phyloP scores from a whole-genome alignment of 2,797 vertebrate genomes.

The Pseudochirops corinnae region DNA sequence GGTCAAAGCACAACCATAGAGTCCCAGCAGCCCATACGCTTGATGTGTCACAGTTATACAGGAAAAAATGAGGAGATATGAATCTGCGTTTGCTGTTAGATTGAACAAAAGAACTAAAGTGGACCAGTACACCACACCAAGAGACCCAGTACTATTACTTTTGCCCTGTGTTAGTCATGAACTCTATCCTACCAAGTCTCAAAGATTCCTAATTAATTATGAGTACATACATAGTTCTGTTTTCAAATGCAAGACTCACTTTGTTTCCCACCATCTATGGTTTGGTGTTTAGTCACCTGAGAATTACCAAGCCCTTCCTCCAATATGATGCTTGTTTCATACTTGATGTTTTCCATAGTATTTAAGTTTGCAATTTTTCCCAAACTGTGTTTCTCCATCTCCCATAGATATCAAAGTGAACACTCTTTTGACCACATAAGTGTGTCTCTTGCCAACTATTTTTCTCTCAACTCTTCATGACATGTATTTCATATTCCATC shows the following conservation, averaged over 20 bases:
- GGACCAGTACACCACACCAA: not conserved
- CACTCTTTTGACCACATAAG: not conserved
- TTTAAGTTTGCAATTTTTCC: not conserved
- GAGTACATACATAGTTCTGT: not conserved
- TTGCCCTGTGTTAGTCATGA: not conserved
- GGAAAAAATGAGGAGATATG: not conserved
- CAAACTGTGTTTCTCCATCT: not conserved
- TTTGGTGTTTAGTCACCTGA: not conserved
- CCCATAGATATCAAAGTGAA: not conserved
- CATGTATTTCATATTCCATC: not conserved
- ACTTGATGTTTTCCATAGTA: not conserved
- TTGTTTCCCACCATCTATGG: not conserved
- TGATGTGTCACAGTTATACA: not conserved
- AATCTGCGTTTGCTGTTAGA: not conserved
- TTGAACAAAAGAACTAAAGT: not conserved
- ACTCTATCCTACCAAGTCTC: not conserved
- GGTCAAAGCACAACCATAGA: not conserved
- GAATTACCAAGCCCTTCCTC: not conserved
- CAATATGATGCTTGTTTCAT: not conserved
- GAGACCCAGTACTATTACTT: not conserved
- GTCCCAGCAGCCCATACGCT: not conserved
- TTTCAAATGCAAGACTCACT: not conserved
- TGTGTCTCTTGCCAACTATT: not conserved
- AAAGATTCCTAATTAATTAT: not conserved
- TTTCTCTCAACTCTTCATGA: not conserved